Conservation (phyloP, 2,888 invertebrate species). For the Gymnocheta viridis region DNA sequence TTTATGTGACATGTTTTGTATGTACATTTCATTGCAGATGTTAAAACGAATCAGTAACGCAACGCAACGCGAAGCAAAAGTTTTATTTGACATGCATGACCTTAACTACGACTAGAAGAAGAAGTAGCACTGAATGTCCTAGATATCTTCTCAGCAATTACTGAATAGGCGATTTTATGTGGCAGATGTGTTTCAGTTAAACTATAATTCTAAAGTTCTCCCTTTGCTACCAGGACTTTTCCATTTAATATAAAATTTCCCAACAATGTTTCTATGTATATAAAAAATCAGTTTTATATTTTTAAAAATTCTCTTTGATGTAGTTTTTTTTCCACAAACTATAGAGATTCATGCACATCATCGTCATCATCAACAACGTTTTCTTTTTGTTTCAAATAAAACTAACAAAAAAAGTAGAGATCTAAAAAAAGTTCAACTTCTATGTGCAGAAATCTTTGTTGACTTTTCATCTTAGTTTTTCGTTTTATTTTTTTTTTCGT, state of each 20-base stretch:
- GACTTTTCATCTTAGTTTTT: conserved; percentile 43
- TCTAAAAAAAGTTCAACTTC: conserved; percentile 52
- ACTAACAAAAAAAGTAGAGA: conserved; percentile 17
- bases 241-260: conserved; percentile 39
- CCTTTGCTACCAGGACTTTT: conserved; percentile 27
- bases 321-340: conserved; percentile 51
- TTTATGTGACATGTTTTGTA: no score
- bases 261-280: conserved; percentile 25
- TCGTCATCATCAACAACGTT: conserved; percentile 26
- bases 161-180: no score
- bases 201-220: not conserved
- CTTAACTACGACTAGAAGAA: no score
- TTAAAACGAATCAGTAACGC: no score
- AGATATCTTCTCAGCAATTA: no score
- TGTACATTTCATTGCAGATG: no score
- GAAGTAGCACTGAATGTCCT: no score
- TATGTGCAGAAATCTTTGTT: conserved; percentile 63
- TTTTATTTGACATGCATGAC: no score
- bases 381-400: conserved; percentile 40
- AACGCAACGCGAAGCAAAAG: no score
- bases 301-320: conserved; percentile 70
- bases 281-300: conserved; percentile 35
- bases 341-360: conserved; percentile 58
- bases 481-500: not conserved
- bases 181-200: not conserved